Evolutionary conservation across 2,888 invertebrate species (phyloP).

Genomic region (Drosophila meridionalis): DNA sequence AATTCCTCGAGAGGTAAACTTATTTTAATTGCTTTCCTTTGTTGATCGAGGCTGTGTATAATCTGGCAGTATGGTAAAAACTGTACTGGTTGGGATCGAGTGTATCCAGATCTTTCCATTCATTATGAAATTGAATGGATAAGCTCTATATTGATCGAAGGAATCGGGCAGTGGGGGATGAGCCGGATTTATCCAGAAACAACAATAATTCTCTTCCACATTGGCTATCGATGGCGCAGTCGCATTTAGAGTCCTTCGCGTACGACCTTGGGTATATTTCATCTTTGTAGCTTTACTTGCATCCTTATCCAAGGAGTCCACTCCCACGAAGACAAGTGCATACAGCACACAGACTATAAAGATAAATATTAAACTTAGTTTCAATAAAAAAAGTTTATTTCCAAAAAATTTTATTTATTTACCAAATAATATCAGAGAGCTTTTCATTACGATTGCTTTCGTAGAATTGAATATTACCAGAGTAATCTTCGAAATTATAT

Average conservation of each 20-base stretch:
- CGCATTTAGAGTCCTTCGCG: constrained; percentile 17
- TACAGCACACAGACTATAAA: constrained; percentile 11
- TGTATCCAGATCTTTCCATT: constrained; percentile 17
- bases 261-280: constrained; percentile 32
- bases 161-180: constrained; percentile 37
- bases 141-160: constrained; percentile 23
- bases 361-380: background rate
- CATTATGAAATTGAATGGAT: constrained; percentile 44
- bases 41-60: no score
- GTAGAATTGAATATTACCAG: background rate
- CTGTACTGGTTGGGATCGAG: no score
- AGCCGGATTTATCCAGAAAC: constrained; percentile 54
- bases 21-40: constrained; percentile 63
- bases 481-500: background rate
- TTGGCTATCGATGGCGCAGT: accelerated
- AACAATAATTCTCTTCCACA: constrained; percentile 43
- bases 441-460: constrained; percentile 15
- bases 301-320: background rate
- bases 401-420: background rate
- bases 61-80: no score
- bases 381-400: background rate
- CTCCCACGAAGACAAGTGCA: background rate
- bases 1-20: constrained; percentile 67
- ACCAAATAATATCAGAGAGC: constrained; percentile 9
- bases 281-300: background rate